Evolutionary conservation across 2,113 vertebrate species (phyloP).

Genomic region (Myocastor coypus): DNA sequence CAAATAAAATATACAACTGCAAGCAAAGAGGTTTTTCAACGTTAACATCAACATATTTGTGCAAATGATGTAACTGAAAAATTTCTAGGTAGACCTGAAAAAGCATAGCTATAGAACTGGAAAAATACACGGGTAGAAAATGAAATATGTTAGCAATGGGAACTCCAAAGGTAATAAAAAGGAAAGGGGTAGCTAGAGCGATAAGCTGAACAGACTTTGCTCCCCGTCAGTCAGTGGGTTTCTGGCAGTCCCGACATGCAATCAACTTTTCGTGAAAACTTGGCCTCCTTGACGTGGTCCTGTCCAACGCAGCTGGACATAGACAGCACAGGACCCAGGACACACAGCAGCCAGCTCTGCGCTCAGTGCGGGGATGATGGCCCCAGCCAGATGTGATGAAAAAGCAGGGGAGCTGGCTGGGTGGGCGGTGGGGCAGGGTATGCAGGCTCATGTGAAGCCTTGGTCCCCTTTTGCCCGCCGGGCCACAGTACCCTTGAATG

Average conservation of each 20-base stretch:
- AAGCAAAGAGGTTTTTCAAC: conserved; percentile 93
- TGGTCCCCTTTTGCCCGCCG: not conserved
- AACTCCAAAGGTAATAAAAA: conserved; percentile 68
- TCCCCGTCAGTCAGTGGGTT: not conserved
- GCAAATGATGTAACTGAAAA: conserved; percentile 95
- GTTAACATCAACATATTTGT: conserved; percentile 95
- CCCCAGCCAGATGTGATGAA: conserved; percentile 64
- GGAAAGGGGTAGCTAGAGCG: conserved; percentile 10
- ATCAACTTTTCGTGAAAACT: conserved; percentile 62
- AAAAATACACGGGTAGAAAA: conserved; percentile 84
- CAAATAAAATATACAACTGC: conserved; percentile 99
- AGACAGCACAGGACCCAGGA: not conserved
- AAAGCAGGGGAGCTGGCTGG: conserved; percentile 31
- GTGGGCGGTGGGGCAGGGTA: not conserved
- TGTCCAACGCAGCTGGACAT: not conserved
- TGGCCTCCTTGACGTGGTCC: conserved; percentile 42
- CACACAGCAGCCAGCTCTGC: not conserved
- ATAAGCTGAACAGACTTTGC: conserved; percentile 60
- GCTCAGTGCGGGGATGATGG: not conserved
- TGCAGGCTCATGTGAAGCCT: not conserved
- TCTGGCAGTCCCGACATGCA: not conserved
- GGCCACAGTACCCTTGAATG: not conserved
- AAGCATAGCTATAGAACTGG: conserved; percentile 83
- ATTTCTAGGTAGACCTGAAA: conserved; percentile 87
- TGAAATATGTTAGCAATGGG: conserved; percentile 80